Conservation (phyloP, 2,113 vertebrate species). For the Peromyscus maniculatus region DNA sequence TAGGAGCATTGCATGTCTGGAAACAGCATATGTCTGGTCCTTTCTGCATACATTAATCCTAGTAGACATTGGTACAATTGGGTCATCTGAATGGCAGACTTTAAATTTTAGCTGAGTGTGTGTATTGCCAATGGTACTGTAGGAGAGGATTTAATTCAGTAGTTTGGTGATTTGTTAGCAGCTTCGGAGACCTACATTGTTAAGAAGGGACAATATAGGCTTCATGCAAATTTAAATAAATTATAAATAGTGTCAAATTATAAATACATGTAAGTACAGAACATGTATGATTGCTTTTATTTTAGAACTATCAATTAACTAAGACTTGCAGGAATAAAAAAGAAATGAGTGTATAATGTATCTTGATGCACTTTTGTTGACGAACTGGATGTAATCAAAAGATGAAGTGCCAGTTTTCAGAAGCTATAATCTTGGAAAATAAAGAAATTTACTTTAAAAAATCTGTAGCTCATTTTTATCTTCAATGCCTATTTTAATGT, state of each 20-base stretch:
- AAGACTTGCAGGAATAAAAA: neutral
- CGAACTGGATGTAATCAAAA: neutral
- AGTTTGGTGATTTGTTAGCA: neutral
- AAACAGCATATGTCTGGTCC: neutral
- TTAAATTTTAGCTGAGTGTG: neutral
- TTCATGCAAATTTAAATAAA: neutral
- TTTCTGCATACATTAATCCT: neutral
- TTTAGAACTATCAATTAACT: conserved; percentile 6
- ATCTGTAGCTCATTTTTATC: conserved; percentile 37
- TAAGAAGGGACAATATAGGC: neutral
- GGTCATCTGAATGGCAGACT: neutral
- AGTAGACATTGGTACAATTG: neutral
- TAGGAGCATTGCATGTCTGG: neutral
- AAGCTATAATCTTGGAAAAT: conserved; percentile 7
- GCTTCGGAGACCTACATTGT: neutral
- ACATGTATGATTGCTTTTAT: neutral
- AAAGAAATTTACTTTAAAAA: conserved; percentile 43
- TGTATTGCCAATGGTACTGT: too few species aligned
- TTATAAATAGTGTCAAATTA: neutral
- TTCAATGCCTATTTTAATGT: neutral
- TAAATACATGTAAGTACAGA: neutral
- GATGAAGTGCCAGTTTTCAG: conserved; percentile 25
- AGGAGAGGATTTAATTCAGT: neutral
- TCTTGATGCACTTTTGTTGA: conserved; percentile 4
- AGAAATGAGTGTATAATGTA: neutral